Conservation (phyloP, 2,113 vertebrate species). For the Archilochus colubris region DNA sequence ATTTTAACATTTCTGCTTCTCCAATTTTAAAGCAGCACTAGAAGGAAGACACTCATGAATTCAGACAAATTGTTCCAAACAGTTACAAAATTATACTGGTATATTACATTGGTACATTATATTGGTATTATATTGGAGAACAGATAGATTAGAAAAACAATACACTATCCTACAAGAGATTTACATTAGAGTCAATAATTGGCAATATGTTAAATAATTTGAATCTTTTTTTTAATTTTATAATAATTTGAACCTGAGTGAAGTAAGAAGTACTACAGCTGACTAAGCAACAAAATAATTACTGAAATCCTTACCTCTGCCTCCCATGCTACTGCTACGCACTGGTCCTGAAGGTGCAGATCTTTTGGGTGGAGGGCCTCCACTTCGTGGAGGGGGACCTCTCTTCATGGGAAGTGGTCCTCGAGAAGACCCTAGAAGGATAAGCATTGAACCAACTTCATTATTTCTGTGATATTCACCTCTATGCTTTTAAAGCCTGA, state of each 20-base stretch:
- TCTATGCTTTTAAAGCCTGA: neutral
- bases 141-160: neutral
- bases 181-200: neutral
- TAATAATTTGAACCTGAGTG: neutral
- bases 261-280: neutral
- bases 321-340: constrained; percentile 84
- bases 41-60: neutral
- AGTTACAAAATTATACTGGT: fast-evolving
- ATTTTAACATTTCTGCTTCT: neutral
- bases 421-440: constrained; percentile 84
- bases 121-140: neutral
- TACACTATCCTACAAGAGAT: neutral
- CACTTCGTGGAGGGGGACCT: constrained; percentile 91
- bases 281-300: neutral
- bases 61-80: neutral
- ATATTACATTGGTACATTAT: fast-evolving
- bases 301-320: constrained; percentile 81
- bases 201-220: neutral
- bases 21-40: neutral
- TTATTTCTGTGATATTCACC: neutral
- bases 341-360: constrained; percentile 91
- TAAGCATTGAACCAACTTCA: neutral
- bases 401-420: constrained; percentile 95
- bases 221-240: too few relatives aligned
- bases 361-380: constrained; percentile 94